A percentile compares a stretch with the other conserved stretches of the same genome.
Conservation (phyloP, 2,113 vertebrate genomes). For the Struthidea cinerea region DNA sequence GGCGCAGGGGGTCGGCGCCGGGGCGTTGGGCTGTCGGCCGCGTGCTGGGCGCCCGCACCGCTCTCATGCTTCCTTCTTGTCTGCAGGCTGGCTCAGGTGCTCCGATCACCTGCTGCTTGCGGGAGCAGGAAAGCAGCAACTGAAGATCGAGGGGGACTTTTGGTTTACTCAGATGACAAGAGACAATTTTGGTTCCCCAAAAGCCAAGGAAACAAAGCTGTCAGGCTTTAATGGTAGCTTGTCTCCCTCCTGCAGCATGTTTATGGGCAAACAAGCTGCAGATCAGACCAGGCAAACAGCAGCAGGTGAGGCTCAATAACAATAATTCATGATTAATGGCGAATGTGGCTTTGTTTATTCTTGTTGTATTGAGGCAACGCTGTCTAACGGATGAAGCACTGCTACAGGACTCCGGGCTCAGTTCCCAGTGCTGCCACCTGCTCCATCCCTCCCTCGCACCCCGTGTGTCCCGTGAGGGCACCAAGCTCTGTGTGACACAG, state of each 20-base stretch:
- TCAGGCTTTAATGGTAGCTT: slow-evolving; percentile 65
- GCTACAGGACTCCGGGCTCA: not conserved
- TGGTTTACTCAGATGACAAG: slow-evolving; percentile 66
- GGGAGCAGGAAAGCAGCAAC: slow-evolving; percentile 54
- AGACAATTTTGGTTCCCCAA: slow-evolving; percentile 62
- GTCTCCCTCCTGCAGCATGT: slow-evolving; percentile 65
- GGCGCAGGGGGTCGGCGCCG: not conserved
- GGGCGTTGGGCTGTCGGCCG: not conserved
- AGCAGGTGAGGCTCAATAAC: slow-evolving; percentile 55
- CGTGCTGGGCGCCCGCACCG: not conserved
- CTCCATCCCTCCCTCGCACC: not conserved
- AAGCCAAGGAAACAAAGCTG: slow-evolving; percentile 66
- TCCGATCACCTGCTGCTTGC: slow-evolving; percentile 64
- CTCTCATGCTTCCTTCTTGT: slow-evolving; percentile 59
- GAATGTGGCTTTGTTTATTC: slow-evolving; percentile 36
- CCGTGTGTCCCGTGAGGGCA: fast-evolving
- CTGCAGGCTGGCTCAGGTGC: slow-evolving; percentile 67
- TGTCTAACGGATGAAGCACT: slow-evolving; percentile 3
- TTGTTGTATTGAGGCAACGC: not conserved
- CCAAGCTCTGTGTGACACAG: fast-evolving
- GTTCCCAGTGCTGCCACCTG: not conserved
- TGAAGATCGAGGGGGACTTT: slow-evolving; percentile 65
- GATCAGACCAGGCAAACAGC: slow-evolving; percentile 62
- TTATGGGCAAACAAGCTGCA: slow-evolving; percentile 67
- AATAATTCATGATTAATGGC: slow-evolving; percentile 43